Evolutionary conservation across 2,797 vertebrate species (phyloP), one percentile per base, ranked within the genome.

Genomic region (Sebastes matsubarae): DNA sequence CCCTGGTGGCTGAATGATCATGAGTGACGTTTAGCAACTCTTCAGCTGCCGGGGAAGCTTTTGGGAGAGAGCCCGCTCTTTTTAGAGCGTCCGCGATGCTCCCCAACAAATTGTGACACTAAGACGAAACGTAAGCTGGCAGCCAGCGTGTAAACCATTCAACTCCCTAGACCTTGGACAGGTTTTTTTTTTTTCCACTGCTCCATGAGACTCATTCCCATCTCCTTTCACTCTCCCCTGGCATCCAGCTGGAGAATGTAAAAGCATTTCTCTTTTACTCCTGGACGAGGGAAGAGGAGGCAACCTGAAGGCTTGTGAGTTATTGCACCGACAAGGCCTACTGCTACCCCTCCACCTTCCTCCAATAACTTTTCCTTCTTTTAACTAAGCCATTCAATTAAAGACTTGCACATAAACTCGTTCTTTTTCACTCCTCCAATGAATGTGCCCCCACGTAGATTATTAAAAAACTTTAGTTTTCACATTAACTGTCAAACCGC

Each of bases 111-210:
- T 75, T 73, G 83, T 87, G 90, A 91, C 91, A 87, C 88, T 82
- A 77, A 91, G 85, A 89, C 57, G 68, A 91, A 91, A 90, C 74
- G 42, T 85, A 86, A 88, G 84, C 89, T 90, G 87, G 88, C 89
- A 90, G 90, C 76, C 60, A 34, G 81, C 78, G 79, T 90, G 86
- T 93, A 93, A 94, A 90, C 84, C 75, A 61, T 90, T 91, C 89
- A 90, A 29, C 73, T 86, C 76, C 69, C 50, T 5, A 83, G 72
- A 89, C 80, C 83, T 86, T 25, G 72, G 77, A 90, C 82, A 74
- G 73, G 52, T 82, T 84, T 60, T 58, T 60, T 64, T 32, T 34
- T 68, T 34, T 32, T 36, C n/a, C 54, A 30, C 10, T 36, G 46
- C 75, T 79, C 65, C 52, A 12, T 83, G 13, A 80, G 61, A 82